These are phyloP conservation scores for Hypercompe scribonia DNA, from an alignment of 2,888 invertebrate genomes.

Conservation along the genomic window DNA sequence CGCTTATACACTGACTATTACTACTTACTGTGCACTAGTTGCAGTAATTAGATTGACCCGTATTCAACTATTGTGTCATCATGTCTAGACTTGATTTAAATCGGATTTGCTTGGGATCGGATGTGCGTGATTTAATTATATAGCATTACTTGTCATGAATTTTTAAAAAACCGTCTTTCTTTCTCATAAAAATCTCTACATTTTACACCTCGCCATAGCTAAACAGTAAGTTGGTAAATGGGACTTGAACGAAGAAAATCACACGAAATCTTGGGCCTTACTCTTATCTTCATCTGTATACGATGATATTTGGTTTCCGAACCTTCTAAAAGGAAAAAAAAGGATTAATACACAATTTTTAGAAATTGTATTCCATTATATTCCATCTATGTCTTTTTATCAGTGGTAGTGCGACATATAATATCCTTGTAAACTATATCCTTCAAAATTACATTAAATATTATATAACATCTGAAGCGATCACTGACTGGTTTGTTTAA, in stretches of 20 bases:
- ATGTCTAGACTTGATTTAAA: neutral
- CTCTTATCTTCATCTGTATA: neutral
- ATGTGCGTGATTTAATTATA: neutral
- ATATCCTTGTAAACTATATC: too few species aligned
- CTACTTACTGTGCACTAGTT: slow-evolving; percentile 23
- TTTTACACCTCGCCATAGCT: neutral
- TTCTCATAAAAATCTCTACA: neutral
- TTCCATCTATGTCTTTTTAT: too few species aligned
- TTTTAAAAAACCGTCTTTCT: neutral
- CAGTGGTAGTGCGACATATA: too few species aligned
- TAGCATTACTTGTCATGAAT: neutral
- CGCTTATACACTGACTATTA: neutral
- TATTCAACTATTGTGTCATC: slow-evolving; percentile 21
- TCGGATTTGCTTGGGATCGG: slow-evolving; percentile 5
- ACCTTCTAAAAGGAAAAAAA: neutral
- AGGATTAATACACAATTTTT: neutral
- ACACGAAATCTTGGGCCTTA: neutral
- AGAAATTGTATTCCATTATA: too few species aligned
- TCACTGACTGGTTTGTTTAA: too few species aligned
- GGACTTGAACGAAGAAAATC: neutral
- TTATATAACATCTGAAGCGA: too few species aligned
- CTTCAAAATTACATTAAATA: too few species aligned
- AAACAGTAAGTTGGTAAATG: neutral
- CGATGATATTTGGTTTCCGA: neutral
- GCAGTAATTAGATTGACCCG: slow-evolving; percentile 51